Conservation (phyloP, 2,888 invertebrate genomes). For the Drosophila melanosoma region DNA sequence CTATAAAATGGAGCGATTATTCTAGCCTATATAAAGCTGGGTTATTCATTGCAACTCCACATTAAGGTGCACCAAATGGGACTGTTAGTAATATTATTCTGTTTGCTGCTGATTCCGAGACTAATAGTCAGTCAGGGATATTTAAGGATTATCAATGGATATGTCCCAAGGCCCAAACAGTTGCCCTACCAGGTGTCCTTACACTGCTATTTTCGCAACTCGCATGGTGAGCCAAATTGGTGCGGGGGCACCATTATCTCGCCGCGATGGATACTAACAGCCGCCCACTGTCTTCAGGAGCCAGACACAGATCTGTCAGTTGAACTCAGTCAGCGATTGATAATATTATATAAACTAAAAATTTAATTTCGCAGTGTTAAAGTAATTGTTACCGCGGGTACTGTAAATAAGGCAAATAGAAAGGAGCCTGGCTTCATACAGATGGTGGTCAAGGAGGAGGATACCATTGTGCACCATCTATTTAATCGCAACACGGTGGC, state of each 20-base stretch:
- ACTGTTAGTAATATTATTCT: conserved; percentile 23
- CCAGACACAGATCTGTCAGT: conserved; percentile 22
- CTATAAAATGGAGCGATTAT: conserved; percentile 30
- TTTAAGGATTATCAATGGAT: conserved; percentile 58
- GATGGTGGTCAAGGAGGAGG: conserved; percentile 8
- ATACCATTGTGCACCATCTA: conserved; percentile 33
- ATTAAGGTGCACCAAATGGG: conserved; percentile 33
- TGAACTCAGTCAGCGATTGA: neutral
- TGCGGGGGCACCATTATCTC: conserved; percentile 62
- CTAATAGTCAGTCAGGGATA: conserved; percentile 21
- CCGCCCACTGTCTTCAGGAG: conserved; percentile 58
- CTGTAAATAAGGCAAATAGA: neutral
- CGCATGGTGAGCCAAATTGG: neutral
- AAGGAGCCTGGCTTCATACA: neutral
- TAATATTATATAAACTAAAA: neutral
- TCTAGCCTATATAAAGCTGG: conserved; percentile 45
- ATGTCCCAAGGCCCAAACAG: conserved; percentile 23
- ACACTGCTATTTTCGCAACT: conserved; percentile 17
- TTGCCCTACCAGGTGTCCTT: conserved; percentile 60
- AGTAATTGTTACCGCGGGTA: conserved; percentile 40
- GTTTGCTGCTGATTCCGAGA: conserved; percentile 12
- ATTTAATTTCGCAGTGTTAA: conserved; percentile 22
- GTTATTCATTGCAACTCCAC: neutral
- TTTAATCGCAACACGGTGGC: conserved; percentile 15
- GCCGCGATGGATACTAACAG: conserved; percentile 58